phyloP scores from a whole-genome alignment of 2,797 vertebrate genomes.

The Myotis pilosus region DNA sequence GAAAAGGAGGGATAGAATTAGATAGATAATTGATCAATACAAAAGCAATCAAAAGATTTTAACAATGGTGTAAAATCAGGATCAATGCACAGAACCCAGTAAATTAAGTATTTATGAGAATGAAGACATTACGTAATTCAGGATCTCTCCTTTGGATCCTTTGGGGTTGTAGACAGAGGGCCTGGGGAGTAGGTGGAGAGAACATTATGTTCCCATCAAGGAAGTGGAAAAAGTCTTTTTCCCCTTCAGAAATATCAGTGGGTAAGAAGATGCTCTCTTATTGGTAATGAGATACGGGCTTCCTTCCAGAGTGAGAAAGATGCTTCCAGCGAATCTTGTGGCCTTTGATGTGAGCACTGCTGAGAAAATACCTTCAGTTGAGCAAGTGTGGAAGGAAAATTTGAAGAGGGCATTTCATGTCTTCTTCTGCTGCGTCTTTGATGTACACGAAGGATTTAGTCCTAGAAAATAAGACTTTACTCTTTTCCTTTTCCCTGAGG shows the following conservation, averaged over 20 bases:
- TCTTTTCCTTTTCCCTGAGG: neutral
- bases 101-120: constrained; percentile 44
- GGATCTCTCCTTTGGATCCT: neutral
- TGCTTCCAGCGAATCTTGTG: constrained; percentile 52
- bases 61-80: constrained; percentile 3
- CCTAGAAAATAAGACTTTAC: constrained; percentile 51
- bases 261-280: constrained; percentile 47
- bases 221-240: neutral
- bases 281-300: constrained; percentile 64
- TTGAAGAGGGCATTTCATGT: constrained; percentile 55
- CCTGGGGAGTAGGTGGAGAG: neutral
- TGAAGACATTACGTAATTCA: neutral
- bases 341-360: constrained; percentile 52
- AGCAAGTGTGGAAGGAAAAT: constrained; percentile 38
- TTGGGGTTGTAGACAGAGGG: neutral
- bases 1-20: neutral
- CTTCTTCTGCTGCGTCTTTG: constrained; percentile 39
- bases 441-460: constrained; percentile 50
- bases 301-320: constrained; percentile 58
- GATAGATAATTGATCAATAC: neutral
- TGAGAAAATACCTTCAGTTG: constrained; percentile 52
- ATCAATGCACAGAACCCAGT: neutral
- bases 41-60: constrained; percentile 44
- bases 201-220: neutral
- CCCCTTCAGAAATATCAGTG: constrained; percentile 46